A percentile compares a stretch with the other conserved stretches of the same genome.
Evolutionary conservation across 2,888 invertebrate species (phyloP).

Genomic region (Rhodophaea formosa): DNA sequence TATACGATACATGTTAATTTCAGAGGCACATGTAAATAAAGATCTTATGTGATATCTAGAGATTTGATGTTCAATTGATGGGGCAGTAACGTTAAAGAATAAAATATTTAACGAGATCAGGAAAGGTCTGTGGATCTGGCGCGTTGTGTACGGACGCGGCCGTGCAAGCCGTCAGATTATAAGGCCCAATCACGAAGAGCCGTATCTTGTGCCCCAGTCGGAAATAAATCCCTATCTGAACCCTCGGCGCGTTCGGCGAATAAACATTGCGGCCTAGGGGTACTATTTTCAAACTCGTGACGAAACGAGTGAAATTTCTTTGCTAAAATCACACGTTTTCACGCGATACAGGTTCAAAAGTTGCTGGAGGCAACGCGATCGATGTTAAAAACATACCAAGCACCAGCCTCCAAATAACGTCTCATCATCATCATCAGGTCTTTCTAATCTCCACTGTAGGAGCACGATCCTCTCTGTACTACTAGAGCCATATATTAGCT

Average conservation of each 20-base stretch:
- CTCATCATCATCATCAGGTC: too few species aligned
- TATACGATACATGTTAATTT: too few species aligned
- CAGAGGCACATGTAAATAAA: too few species aligned
- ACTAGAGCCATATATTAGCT: too few species aligned
- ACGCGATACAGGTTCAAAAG: too few species aligned
- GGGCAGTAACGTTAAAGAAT: slow-evolving; percentile 33
- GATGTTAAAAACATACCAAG: slow-evolving; percentile 55
- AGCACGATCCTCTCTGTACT: too few species aligned
- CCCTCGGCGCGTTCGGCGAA: slow-evolving; percentile 54
- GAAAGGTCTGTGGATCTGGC: slow-evolving; percentile 23
- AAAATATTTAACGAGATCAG: slow-evolving; percentile 35
- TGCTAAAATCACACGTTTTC: too few species aligned
- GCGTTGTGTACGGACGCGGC: slow-evolving; percentile 30
- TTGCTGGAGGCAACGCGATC: slow-evolving; percentile 47
- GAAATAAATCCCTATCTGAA: slow-evolving; percentile 63
- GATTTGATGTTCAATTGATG: slow-evolving; percentile 38
- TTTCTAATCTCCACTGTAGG: too few species aligned
- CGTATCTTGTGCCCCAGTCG: slow-evolving; percentile 55
- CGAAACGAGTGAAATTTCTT: too few species aligned
- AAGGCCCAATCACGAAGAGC: slow-evolving; percentile 52
- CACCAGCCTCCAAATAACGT: slow-evolving; percentile 43
- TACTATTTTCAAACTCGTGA: too few species aligned
- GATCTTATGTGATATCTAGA: too few species aligned
- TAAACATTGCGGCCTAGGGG: slow-evolving; percentile 64
- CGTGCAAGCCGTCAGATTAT: slow-evolving; percentile 47